phyloP scores from a whole-genome alignment of 1,140 invertebrate genomes.

The Lepidotrigona ventralis region DNA sequence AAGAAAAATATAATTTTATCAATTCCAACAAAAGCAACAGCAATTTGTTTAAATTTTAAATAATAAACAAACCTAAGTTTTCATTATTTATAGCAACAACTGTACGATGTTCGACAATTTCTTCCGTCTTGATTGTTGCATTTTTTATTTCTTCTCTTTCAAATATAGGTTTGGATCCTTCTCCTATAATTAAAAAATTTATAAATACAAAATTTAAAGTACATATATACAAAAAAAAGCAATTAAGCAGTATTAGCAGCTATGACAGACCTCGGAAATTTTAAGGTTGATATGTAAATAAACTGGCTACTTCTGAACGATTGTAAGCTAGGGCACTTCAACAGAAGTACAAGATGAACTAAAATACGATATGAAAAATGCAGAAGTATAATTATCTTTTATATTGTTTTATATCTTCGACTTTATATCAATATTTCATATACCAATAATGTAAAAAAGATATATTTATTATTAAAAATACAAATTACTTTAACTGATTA shows the following conservation, averaged over 20 bases:
- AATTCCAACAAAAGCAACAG: not conserved
- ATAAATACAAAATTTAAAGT: not conserved
- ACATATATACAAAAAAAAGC: not conserved
- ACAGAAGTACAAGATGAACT: not conserved
- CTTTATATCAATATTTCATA: not conserved
- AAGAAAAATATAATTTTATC: not conserved
- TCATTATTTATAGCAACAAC: conserved; percentile 50
- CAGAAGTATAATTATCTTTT: not conserved
- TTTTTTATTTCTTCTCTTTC: conserved; percentile 67
- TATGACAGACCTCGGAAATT: conserved; percentile 20
- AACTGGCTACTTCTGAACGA: conserved; percentile 32
- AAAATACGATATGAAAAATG: not conserved
- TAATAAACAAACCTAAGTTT: conserved; percentile 49
- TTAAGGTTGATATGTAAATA: conserved; percentile 13
- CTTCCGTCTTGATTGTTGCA: conserved; percentile 5
- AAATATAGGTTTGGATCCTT: conserved; percentile 68
- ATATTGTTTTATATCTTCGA: not conserved
- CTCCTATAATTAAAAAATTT: conserved; percentile 54
- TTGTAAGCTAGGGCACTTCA: conserved; percentile 27
- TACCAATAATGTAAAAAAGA: not conserved
- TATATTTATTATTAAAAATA: not conserved
- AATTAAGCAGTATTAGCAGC: conserved; percentile 6
- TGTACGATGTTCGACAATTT: conserved; percentile 64
- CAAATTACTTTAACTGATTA: not conserved
- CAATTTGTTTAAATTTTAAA: not conserved